Base-by-base conservation (phyloP, 2,888 invertebrate species). In the Cryptophagus acutangulus region DNA sequence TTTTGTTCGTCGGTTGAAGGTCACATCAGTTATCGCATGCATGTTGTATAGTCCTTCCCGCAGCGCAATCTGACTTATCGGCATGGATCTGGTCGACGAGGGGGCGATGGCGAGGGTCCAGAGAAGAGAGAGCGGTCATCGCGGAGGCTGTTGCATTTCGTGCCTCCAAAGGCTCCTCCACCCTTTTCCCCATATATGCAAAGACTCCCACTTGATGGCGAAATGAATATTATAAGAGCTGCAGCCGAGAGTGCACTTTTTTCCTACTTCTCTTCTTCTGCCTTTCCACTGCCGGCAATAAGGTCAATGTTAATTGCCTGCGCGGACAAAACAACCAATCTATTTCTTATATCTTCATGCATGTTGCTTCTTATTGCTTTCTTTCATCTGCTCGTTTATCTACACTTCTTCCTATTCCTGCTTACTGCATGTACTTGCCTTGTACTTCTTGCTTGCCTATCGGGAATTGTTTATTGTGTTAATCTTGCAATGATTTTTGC, bases 131-230 rank as follows among this genome's bases (percentile, higher is more conserved):
- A n/a, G n/a, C n/a, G n/a, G n/a, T n/a, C n/a, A n/a, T n/a, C 24
- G 24, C 24, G 24, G 24, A 20, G 24, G 24, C 6, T 6, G 78
- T 78, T 78, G 79, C 78, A 78, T 79, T 79, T 79, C 80, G n/a
- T n/a, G n/a, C n/a, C n/a, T n/a, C n/a, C n/a, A n/a, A n/a, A n/a
- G n/a, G n/a, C 77, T 75, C 77, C 72, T 72, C 72, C 75, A 75
- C 77, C 76, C 76, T 79, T 72, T 71, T 69, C 71, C 72, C 69
- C 69, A 66, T 72, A 71, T 71, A 63, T 45, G 30, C 43, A 38
- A 74, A 75, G 77, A 77, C 70, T 71, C 63, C 40, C 36, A 41
- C 40, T 74, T 76, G 77, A 77, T 43, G 29, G 46, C 45, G 46
- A 44, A 41, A 46, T 45, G 48, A 51, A 47, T 45, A 46, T 44